A percentile compares a stretch with the other conserved stretches of the same genome.
phyloP scores from a whole-genome alignment of 2,888 invertebrate genomes.

The Leptinotarsa haldemani region DNA sequence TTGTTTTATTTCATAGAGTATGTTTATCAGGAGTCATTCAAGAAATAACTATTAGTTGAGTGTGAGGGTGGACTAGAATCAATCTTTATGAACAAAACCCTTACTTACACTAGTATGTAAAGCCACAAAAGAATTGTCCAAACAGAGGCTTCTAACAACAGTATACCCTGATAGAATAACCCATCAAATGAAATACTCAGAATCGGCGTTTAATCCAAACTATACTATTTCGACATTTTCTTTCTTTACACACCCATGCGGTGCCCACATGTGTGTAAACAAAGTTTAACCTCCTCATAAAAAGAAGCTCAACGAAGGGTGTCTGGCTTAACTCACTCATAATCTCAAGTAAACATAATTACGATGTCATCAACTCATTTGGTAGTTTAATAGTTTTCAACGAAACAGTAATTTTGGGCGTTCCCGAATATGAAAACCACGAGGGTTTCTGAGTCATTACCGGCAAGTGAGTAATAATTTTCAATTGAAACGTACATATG shows the following conservation, averaged over 20 bases:
- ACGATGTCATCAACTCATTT: slow-evolving; percentile 13
- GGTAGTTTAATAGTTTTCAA: background rate
- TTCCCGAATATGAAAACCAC: background rate
- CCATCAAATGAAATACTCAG: background rate
- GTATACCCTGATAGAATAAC: no score
- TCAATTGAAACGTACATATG: background rate
- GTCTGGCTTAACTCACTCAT: slow-evolving; percentile 18
- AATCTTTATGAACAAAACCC: no score
- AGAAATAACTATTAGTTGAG: no score
- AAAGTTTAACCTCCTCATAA: slow-evolving; percentile 3
- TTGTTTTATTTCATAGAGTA: no score
- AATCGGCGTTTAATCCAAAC: background rate
- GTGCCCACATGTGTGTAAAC: slow-evolving; percentile 15
- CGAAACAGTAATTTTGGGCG: background rate
- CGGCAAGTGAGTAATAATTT: background rate
- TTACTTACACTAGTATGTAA: no score
- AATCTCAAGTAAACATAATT: slow-evolving; percentile 23
- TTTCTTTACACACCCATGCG: background rate
- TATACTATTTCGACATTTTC: background rate
- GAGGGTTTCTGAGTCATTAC: background rate
- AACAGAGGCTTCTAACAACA: no score
- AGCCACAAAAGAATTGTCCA: no score
- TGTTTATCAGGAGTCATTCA: no score
- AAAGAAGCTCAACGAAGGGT: slow-evolving; percentile 7
- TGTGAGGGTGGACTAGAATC: no score